phyloP scores from a whole-genome alignment of 2,888 invertebrate species.

The Brachylomia viminalis region DNA sequence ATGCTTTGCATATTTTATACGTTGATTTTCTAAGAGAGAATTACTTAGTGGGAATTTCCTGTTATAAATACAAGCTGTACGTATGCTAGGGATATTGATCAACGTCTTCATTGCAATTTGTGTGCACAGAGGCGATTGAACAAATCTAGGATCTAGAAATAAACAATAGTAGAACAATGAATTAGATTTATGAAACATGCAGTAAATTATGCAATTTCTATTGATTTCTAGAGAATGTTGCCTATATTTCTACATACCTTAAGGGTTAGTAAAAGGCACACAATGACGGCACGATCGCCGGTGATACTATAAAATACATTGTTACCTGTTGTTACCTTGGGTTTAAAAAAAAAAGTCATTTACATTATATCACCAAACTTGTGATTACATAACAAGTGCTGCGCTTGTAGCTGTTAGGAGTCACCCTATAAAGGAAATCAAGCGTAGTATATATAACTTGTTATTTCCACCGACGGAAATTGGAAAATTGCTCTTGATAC shows the following conservation, averaged over 20 bases:
- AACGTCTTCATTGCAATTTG: too few species aligned
- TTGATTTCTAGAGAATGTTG: not conserved
- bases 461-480: constrained; percentile 41
- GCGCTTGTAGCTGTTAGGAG: constrained; percentile 21
- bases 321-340: too few species aligned
- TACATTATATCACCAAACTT: constrained; percentile 6
- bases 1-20: constrained; percentile 20
- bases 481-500: constrained; percentile 54
- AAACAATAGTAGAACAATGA: constrained; percentile 20
- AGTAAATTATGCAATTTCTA: constrained; percentile 6
- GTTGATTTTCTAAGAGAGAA: constrained; percentile 4
- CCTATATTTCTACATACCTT: not conserved
- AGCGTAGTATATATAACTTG: constrained; percentile 43
- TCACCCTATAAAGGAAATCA: constrained; percentile 27
- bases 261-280: not conserved
- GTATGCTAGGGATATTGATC: not conserved
- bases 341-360: constrained; percentile 5
- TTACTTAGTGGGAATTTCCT: constrained; percentile 12
- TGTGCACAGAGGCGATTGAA: not conserved
- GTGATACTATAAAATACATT: not conserved
- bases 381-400: constrained; percentile 28
- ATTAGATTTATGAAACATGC: not conserved
- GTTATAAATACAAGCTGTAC: not conserved
- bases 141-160: not conserved
- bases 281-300: not conserved